Evolutionary conservation across 2,888 invertebrate species (phyloP).

Genomic region (Thereva unica): DNA sequence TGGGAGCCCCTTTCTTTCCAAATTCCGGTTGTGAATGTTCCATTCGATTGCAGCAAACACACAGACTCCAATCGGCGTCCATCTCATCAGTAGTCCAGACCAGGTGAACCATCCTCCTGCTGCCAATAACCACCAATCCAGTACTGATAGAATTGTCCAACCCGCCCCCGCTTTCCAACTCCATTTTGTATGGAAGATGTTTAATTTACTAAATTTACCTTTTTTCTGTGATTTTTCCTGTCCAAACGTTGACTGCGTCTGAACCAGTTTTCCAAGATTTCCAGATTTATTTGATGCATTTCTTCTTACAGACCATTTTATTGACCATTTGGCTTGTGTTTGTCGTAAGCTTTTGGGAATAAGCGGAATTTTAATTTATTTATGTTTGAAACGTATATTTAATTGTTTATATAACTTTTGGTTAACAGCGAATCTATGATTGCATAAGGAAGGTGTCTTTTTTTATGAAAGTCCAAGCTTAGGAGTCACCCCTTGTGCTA

Average conservation of each 20-base stretch:
- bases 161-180: constrained; percentile 44
- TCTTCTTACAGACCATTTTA: constrained; percentile 46
- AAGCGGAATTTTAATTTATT: too few relatives aligned
- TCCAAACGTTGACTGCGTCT: not conserved
- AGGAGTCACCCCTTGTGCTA: too few relatives aligned
- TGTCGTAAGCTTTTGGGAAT: constrained; percentile 19
- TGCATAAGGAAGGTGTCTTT: too few relatives aligned
- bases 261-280: not conserved
- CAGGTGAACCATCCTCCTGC: constrained; percentile 63
- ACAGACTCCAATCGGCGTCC: constrained; percentile 71
- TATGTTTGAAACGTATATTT: not conserved
- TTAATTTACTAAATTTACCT: constrained; percentile 46
- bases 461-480: too few relatives aligned
- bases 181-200: constrained; percentile 43
- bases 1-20: constrained; percentile 48
- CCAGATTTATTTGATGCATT: constrained; percentile 9
- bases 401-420: not conserved
- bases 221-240: constrained; percentile 39
- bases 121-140: constrained; percentile 48
- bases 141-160: constrained; percentile 46
- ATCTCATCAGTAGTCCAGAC: constrained; percentile 67
- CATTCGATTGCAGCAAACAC: constrained; percentile 64
- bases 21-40: constrained; percentile 54
- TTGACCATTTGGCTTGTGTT: constrained; percentile 48
- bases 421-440: not conserved